Evolutionary conservation across 2,113 vertebrate genomes (phyloP), one percentile per base, ranked within the genome.

Genomic region (Coptodon bakossiorum): DNA sequence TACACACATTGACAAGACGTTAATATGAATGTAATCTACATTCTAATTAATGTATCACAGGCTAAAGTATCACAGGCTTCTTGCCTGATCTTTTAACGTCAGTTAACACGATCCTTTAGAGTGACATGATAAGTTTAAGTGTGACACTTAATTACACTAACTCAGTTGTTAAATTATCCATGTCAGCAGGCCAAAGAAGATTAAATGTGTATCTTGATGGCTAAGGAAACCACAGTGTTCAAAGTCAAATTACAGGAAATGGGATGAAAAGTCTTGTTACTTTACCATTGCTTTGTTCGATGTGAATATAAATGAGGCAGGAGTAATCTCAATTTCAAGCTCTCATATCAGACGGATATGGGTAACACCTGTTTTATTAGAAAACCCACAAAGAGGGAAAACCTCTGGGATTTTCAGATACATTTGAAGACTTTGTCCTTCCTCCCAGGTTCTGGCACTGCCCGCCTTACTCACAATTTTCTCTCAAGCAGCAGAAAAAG

Each of bases 331-430:
- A 84, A 88, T 92, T 92, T 88, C 89, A 86, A 82, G 80, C 83
- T 85, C 78, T 93, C 87, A 88, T 92, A 95, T 93, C 88, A 86
- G 86, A 57, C 56, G 56, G 76, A 89, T 84, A 88, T 83, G 76
- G 53, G 29, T 82, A 92, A 90, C 90, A 92, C 91, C 86, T 94
- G 92, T 89, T 92, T 90, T 86, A 91, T 89, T 90, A 90, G 82
- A 88, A 89, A 88, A 80, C 54, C 61, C 71, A 89, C 45, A 91
- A 91, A 85, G n/a, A 88, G 34, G 19, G 19, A 87, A 91, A 93
- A 66, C 89, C 57, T 84, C 43, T 50, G 80, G 81, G 84, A 89
- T 85, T 91, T 88, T 91, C 66, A 79, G 73, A 90, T 48, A 76
- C 45, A 83, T 91, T 91, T 89, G 63, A 83, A 57, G 81, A 88